Conservation (phyloP, 2,113 vertebrate species). For the Mormoops blainvillei region DNA sequence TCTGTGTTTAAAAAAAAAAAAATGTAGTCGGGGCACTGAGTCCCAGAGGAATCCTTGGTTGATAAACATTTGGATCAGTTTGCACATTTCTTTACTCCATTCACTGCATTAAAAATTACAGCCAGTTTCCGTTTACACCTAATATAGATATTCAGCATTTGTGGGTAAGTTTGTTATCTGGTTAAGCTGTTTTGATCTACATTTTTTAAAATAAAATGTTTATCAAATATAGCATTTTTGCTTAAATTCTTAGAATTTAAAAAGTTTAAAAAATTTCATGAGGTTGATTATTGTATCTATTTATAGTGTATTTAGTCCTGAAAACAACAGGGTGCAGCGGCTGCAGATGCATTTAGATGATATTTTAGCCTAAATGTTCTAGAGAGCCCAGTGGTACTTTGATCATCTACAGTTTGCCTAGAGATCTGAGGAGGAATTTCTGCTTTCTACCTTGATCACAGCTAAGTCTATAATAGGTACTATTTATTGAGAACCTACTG, state of each 20-base stretch:
- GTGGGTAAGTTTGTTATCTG: not conserved
- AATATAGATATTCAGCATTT: not conserved
- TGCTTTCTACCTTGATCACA: slow-evolving; percentile 6
- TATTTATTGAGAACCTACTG: not conserved
- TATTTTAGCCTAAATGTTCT: not conserved
- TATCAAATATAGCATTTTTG: not conserved
- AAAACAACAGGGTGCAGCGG: slow-evolving; percentile 1
- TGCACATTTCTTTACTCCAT: slow-evolving; percentile 29
- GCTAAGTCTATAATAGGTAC: not conserved
- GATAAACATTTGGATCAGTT: slow-evolving; percentile 53
- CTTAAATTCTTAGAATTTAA: slow-evolving; percentile 16
- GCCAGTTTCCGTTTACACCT: slow-evolving; percentile 37
- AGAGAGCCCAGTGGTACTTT: not conserved
- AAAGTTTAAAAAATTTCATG: not conserved
- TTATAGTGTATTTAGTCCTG: not conserved
- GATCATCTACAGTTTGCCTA: not conserved
- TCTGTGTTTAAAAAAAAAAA: not conserved
- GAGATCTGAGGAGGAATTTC: not conserved
- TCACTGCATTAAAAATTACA: slow-evolving; percentile 37
- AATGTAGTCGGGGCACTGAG: not conserved
- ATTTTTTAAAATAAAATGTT: not conserved
- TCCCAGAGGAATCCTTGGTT: slow-evolving; percentile 41
- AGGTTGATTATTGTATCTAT: not conserved
- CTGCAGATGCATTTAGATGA: not conserved
- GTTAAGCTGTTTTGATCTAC: not conserved